phyloP scores from a whole-genome alignment of 2,888 invertebrate species.

The Dasysyrphus tricinctus region DNA sequence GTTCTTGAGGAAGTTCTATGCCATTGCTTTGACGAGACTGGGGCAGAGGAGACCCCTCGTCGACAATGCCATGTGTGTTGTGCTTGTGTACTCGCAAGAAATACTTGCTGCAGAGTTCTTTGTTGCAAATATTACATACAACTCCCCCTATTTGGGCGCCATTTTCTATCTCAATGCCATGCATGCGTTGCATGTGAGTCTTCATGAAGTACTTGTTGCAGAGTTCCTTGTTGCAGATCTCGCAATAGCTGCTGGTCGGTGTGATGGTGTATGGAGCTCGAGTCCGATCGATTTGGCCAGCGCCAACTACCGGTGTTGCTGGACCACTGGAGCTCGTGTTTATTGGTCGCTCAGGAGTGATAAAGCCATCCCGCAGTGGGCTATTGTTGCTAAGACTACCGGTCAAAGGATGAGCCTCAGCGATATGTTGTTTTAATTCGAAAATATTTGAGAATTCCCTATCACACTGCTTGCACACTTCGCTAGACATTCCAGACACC shows the following conservation, averaged over 20 bases:
- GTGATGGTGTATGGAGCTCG: slow-evolving; percentile 86
- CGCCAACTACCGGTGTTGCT: slow-evolving; percentile 48
- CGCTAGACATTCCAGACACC: slow-evolving; percentile 70
- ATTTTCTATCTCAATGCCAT: slow-evolving; percentile 96
- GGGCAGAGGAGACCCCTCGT: slow-evolving; percentile 88
- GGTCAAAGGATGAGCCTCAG: slow-evolving; percentile 85
- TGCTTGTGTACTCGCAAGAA: slow-evolving; percentile 98
- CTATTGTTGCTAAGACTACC: slow-evolving; percentile 84
- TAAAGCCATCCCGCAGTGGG: slow-evolving; percentile 83
- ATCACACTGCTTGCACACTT: slow-evolving; percentile 82
- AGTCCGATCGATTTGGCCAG: slow-evolving; percentile 72
- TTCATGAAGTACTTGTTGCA: slow-evolving; percentile 99
- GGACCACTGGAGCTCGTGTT: slow-evolving; percentile 76
- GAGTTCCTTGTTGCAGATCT: slow-evolving; percentile 98
- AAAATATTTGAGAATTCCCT: slow-evolving; percentile 87
- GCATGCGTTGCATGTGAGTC: slow-evolving; percentile 99
- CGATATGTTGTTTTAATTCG: slow-evolving; percentile 88
- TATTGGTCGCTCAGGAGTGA: slow-evolving; percentile 84
- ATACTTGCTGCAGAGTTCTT: slow-evolving; percentile 98
- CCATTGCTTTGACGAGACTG: slow-evolving; percentile 82
- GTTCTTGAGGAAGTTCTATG: slow-evolving; percentile 76
- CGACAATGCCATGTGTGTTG: slow-evolving; percentile 98
- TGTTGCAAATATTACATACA: slow-evolving; percentile 98
- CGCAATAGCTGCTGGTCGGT: slow-evolving; percentile 95
- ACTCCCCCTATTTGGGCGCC: slow-evolving; percentile 96